Conservation (phyloP, 2,888 invertebrate species). For the Carpatolechia fugitivella region DNA sequence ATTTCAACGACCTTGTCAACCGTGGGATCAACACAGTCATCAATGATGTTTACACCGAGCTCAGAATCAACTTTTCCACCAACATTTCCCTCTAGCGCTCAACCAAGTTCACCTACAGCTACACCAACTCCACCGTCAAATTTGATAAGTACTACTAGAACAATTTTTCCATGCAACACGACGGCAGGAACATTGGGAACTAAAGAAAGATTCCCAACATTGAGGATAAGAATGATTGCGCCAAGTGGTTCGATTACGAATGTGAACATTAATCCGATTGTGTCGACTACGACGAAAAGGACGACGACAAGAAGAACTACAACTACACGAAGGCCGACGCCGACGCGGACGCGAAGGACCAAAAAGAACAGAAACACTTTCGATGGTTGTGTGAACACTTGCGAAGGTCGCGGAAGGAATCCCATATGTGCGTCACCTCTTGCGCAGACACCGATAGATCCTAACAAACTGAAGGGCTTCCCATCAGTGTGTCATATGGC, state of each 20-base stretch:
- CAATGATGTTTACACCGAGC: conserved; percentile 10
- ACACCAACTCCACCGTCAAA: not conserved
- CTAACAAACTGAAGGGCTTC: conserved; percentile 63
- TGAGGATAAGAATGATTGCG: conserved; percentile 57
- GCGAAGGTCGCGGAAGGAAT: conserved; percentile 43
- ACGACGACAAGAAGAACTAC: conserved; percentile 32
- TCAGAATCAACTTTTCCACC: not conserved
- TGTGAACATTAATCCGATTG: conserved; percentile 46
- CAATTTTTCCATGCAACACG: conserved; percentile 6
- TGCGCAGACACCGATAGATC: conserved; percentile 47
- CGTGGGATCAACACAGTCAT: not conserved
- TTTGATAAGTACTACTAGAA: not conserved
- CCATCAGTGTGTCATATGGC: conserved; percentile 71
- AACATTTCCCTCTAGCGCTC: not conserved
- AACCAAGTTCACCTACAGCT: not conserved
- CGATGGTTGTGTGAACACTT: conserved; percentile 55
- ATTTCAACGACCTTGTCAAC: not conserved
- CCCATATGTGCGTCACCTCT: conserved; percentile 62
- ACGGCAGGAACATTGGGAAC: not conserved
- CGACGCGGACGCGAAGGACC: conserved; percentile 36
- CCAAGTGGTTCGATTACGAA: conserved; percentile 60
- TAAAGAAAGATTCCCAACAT: conserved; percentile 23
- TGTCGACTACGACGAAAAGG: conserved; percentile 21
- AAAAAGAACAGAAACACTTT: conserved; percentile 53
- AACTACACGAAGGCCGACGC: conserved; percentile 40